phyloP scores from a whole-genome alignment of 2,797 vertebrate species.

The Merluccius polli region DNA sequence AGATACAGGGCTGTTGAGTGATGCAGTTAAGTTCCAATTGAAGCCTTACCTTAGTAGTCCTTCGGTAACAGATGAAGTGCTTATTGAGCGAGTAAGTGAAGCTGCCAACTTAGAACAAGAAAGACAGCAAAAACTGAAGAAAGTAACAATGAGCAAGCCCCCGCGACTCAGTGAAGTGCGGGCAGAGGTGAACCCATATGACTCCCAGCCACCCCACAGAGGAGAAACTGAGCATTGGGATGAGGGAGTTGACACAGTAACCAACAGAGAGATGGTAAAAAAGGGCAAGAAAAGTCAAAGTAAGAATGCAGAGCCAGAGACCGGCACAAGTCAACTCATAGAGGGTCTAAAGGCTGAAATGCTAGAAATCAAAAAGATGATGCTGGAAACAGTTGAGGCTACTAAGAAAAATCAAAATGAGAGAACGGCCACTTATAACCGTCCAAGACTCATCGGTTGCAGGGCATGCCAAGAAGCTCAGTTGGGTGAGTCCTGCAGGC shows the following conservation, averaged over 20 bases:
- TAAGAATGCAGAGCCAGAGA: no score
- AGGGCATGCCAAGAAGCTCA: slow-evolving; percentile 1
- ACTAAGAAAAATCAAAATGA: background rate
- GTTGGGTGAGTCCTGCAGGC: slow-evolving; percentile 1
- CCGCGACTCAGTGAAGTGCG: no score
- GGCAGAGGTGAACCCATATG: no score
- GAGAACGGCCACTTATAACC: no score
- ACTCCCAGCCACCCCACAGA: no score
- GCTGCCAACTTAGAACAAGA: slow-evolving; percentile 3
- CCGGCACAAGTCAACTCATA: background rate
- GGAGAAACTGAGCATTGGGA: no score
- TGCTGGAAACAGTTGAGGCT: background rate
- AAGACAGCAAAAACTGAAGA: slow-evolving; percentile 3
- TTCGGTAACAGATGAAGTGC: slow-evolving; percentile 9
- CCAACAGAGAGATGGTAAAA: no score
- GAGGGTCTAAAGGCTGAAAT: background rate
- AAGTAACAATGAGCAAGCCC: background rate
- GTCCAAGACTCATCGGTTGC: no score
- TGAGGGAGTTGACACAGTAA: no score
- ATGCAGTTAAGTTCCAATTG: no score
- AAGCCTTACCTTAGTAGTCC: background rate
- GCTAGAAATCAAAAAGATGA: slow-evolving; percentile 2
- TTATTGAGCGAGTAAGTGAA: slow-evolving; percentile 9
- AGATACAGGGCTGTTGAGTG: no score
- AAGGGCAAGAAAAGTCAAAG: no score